A percentile compares a stretch with the other conserved stretches of the same genome.
phyloP scores from a whole-genome alignment of 2,113 vertebrate genomes.

The Tyto alba region DNA sequence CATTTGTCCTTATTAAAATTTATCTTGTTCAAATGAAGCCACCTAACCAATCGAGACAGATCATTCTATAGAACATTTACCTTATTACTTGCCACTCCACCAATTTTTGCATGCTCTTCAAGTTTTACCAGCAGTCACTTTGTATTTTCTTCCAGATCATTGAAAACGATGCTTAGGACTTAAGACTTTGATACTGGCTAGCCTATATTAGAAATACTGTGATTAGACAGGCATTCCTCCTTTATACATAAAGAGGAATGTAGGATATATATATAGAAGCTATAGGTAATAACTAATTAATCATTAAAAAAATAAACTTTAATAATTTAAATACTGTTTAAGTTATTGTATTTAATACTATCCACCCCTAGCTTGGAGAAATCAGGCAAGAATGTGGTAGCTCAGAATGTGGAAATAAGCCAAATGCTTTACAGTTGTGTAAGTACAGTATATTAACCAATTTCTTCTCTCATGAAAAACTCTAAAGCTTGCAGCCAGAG shows the following conservation, averaged over 20 bases:
- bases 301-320: background rate
- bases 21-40: background rate
- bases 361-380: background rate
- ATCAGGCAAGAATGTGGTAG: background rate
- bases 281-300: background rate
- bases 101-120: background rate
- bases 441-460: background rate
- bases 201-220: background rate
- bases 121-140: background rate
- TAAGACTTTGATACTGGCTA: background rate
- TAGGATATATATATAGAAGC: background rate
- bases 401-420: background rate
- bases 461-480: background rate
- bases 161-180: background rate
- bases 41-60: background rate
- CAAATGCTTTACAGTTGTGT: background rate
- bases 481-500: background rate
- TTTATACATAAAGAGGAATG: background rate
- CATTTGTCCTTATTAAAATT: background rate
- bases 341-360: background rate
- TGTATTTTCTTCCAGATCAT: constrained; percentile 13
- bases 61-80: background rate
- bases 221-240: background rate
- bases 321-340: background rate
- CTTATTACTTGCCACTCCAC: background rate